These are phyloP conservation scores for Boulengerochromis microlepis DNA, from an alignment of 2,113 vertebrate species.

Conservation along the genomic window DNA sequence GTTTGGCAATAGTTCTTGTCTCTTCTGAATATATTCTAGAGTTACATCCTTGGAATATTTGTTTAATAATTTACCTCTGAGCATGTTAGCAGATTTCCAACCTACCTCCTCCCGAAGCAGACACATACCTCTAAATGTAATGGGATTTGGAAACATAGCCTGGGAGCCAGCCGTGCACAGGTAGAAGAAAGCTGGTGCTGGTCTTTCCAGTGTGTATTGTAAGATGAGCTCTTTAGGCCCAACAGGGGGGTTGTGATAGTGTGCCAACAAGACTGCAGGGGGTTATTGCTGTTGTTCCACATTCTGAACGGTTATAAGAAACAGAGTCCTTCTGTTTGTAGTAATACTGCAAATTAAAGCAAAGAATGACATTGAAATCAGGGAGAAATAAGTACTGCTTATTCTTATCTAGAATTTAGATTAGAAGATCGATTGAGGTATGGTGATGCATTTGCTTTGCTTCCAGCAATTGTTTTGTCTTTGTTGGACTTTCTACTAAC, in stretches of 20 bases:
- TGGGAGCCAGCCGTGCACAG: neutral
- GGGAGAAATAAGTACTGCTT: neutral
- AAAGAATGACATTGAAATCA: neutral
- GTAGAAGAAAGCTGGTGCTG: neutral
- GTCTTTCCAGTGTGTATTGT: neutral
- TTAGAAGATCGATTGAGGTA: neutral
- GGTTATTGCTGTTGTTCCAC: conserved; percentile 26
- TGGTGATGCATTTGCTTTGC: neutral
- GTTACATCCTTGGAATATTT: neutral
- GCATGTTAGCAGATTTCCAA: conserved; percentile 12
- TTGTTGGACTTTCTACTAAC: neutral
- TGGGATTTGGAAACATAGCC: conserved; percentile 6
- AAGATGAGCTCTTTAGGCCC: conserved; percentile 9
- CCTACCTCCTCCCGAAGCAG: neutral
- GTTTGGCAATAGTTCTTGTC: neutral
- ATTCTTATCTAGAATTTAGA: neutral
- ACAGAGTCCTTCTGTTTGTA: neutral
- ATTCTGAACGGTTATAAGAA: neutral
- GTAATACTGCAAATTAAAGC: conserved; percentile 6
- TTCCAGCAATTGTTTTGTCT: neutral
- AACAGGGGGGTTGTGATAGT: conserved; percentile 20
- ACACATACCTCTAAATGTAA: neutral
- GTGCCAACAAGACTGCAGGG: conserved; percentile 18
- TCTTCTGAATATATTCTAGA: neutral
- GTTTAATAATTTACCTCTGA: neutral